These are phyloP conservation scores for Bombus ignitus DNA, from an alignment of 1,140 invertebrate species.

Conservation along the genomic window DNA sequence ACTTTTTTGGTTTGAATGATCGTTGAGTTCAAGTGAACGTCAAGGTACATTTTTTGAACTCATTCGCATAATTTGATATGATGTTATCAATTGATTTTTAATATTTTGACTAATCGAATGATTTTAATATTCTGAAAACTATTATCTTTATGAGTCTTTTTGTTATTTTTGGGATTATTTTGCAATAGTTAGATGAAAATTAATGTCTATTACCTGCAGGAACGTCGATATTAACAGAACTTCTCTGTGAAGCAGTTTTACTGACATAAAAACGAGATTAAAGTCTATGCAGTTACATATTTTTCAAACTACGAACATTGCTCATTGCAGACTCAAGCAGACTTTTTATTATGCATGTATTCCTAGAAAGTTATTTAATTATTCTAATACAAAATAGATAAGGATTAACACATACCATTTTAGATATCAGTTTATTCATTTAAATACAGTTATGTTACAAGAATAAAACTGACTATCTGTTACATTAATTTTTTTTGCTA, in stretches of 20 bases:
- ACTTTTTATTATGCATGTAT: neutral
- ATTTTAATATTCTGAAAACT: neutral
- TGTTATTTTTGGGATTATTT: neutral
- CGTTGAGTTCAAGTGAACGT: neutral
- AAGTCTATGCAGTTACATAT: neutral
- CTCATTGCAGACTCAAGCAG: neutral
- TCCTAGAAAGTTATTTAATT: neutral
- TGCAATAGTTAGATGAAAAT: neutral
- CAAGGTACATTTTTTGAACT: neutral
- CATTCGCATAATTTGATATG: neutral
- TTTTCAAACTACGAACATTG: neutral
- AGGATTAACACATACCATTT: neutral
- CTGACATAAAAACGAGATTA: neutral
- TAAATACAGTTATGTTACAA: neutral
- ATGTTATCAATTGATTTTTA: constrained; percentile 1
- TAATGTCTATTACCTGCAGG: neutral
- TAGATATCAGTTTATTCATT: neutral
- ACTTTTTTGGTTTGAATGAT: neutral
- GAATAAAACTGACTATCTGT: neutral
- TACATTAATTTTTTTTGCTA: neutral
- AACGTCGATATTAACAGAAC: constrained; percentile 9
- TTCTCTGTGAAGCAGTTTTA: neutral
- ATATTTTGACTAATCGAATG: constrained; percentile 5
- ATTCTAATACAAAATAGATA: neutral
- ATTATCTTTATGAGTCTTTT: neutral